A percentile compares a stretch with the other conserved stretches of the same genome.
These are phyloP conservation scores for Teleogryllus oceanicus DNA, from an alignment of 2,888 invertebrate genomes.

Conservation along the genomic window DNA sequence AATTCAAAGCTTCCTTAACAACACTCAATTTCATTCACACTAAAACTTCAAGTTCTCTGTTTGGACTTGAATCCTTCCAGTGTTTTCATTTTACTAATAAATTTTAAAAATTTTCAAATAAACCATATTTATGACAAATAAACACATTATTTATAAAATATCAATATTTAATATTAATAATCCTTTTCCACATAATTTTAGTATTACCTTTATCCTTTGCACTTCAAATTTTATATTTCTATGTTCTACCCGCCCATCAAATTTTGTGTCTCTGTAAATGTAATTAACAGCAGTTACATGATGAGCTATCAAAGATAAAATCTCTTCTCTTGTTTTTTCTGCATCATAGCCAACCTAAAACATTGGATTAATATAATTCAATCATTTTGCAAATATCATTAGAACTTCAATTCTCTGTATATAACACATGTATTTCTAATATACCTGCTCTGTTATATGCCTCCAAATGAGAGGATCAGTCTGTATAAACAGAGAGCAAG, in stretches of 20 bases:
- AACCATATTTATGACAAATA: neutral
- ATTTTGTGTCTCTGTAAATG: constrained; percentile 91
- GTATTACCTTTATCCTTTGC: constrained; percentile 70
- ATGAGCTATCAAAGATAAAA: constrained; percentile 93
- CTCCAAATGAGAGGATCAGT: constrained; percentile 98
- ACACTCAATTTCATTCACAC: no score
- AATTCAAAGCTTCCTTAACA: no score
- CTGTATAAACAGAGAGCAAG: constrained; percentile 94
- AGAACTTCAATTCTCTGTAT: neutral
- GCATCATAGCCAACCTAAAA: constrained; percentile 67
- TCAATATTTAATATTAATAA: no score
- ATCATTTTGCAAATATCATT: neutral
- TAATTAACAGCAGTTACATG: constrained; percentile 98
- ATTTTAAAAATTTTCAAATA: no score
- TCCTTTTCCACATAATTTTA: neutral
- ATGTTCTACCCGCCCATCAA: constrained; percentile 85
- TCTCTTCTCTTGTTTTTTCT: constrained; percentile 93
- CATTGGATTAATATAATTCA: constrained; percentile 34
- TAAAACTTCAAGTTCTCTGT: no score
- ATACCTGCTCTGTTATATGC: constrained; percentile 82
- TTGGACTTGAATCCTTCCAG: no score
- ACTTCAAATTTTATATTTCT: constrained; percentile 96
- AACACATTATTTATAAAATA: no score
- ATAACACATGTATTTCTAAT: constrained; percentile 39
- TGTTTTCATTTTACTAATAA: no score